Conservation (phyloP, 2,888 invertebrate species). For the Drosophila infuscata region DNA sequence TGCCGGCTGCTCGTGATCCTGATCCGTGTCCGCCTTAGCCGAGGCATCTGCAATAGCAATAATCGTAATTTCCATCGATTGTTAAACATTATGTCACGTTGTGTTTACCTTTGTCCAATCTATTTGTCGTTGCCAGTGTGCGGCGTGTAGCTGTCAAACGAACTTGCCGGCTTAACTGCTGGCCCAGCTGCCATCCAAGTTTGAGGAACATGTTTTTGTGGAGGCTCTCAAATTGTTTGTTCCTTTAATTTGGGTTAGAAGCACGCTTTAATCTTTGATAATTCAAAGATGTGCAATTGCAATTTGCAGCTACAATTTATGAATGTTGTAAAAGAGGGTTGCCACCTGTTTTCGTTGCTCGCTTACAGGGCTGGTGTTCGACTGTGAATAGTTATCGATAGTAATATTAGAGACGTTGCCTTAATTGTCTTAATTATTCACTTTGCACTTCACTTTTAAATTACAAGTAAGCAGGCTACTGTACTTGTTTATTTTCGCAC, state of each 20-base stretch:
- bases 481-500: not conserved
- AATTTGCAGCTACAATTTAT: constrained; percentile 31
- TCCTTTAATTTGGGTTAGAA: constrained; percentile 18
- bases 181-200: constrained; percentile 52
- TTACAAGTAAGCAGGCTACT: not conserved
- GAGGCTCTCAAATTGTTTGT: not conserved
- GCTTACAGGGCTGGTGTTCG: not conserved
- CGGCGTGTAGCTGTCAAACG: constrained; percentile 46
- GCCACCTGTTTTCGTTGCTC: constrained; percentile 9
- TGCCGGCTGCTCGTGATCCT: constrained; percentile 13
- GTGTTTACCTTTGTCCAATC: constrained; percentile 56
- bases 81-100: constrained; percentile 62
- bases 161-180: constrained; percentile 50
- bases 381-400: constrained; percentile 18
- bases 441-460: not conserved
- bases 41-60: constrained; percentile 44
- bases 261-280: not conserved
- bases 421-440: not conserved
- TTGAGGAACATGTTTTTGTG: constrained; percentile 65
- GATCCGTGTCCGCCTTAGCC: constrained; percentile 28
- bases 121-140: constrained; percentile 51
- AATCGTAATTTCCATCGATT: not conserved
- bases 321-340: constrained; percentile 29
- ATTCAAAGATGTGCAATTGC: constrained; percentile 12
- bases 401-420: not conserved